A percentile compares a stretch with the other conserved stretches of the same genome.
phyloP scores from a whole-genome alignment of 2,888 invertebrate genomes.

The Nasonia oneida region DNA sequence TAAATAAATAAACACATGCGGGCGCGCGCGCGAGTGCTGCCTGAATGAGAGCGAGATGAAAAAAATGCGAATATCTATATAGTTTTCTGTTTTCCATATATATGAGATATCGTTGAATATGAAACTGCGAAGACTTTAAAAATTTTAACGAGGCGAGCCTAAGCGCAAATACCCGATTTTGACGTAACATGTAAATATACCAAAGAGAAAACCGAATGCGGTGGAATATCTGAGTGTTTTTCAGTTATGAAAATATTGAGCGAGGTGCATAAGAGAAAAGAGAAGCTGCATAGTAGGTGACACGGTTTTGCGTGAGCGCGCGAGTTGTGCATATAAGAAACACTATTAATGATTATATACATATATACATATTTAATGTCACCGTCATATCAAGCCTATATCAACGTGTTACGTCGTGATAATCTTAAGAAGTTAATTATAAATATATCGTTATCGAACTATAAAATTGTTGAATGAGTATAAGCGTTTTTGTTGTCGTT shows the following conservation, averaged over 20 bases:
- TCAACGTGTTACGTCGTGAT: slow-evolving; percentile 75
- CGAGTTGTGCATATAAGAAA: slow-evolving; percentile 37
- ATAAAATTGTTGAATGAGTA: slow-evolving; percentile 73
- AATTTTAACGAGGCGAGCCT: slow-evolving; percentile 42
- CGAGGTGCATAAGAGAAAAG: not conserved
- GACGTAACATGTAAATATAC: slow-evolving; percentile 56
- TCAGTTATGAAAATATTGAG: slow-evolving; percentile 13
- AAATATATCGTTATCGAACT: slow-evolving; percentile 70
- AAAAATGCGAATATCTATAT: slow-evolving; percentile 24
- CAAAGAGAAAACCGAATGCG: not conserved
- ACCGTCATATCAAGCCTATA: slow-evolving; percentile 79
- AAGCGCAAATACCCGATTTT: slow-evolving; percentile 51
- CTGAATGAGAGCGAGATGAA: not conserved
- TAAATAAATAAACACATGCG: not conserved
- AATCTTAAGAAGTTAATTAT: slow-evolving; percentile 68
- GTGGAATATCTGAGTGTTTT: slow-evolving; percentile 27
- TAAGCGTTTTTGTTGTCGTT: slow-evolving; percentile 61
- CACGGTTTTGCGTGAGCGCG: not conserved
- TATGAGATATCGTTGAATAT: slow-evolving; percentile 22
- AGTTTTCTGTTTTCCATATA: slow-evolving; percentile 40
- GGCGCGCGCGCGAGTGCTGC: not conserved
- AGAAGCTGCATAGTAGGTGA: slow-evolving; percentile 28
- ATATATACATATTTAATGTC: slow-evolving; percentile 65
- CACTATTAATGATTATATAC: slow-evolving; percentile 38
- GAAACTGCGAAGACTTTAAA: slow-evolving; percentile 43